A percentile compares a stretch with the other conserved stretches of the same genome.
Conservation (phyloP, 2,888 invertebrate species). For the Cantharis nigra region DNA sequence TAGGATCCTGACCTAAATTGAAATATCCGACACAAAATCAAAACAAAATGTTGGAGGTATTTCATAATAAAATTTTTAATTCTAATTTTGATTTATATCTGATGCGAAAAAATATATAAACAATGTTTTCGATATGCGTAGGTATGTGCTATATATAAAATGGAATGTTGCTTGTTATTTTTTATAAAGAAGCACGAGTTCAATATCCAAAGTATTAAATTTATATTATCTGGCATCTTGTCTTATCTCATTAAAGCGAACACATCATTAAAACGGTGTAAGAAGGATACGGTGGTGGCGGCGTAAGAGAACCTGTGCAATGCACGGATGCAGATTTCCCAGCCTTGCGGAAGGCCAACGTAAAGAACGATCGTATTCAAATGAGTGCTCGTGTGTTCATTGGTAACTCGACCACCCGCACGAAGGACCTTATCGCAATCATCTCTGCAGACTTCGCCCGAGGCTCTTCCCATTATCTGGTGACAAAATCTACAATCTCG, state of each 20-base stretch:
- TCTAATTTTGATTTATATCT: neutral
- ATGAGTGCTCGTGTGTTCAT: constrained; percentile 53
- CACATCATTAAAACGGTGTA: constrained; percentile 52
- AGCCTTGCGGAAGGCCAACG: constrained; percentile 35
- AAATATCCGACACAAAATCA: neutral
- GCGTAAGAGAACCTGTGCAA: constrained; percentile 29
- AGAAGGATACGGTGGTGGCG: constrained; percentile 37
- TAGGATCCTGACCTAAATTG: neutral
- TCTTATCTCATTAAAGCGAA: constrained; percentile 55
- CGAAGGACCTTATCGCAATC: constrained; percentile 49
- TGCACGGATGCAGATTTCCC: constrained; percentile 49
- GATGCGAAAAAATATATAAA: neutral
- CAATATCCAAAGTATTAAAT: constrained; percentile 49
- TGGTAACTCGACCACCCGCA: constrained; percentile 50
- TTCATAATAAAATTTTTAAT: neutral
- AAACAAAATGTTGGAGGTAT: neutral
- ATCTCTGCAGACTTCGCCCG: constrained; percentile 47
- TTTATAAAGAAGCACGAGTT: constrained; percentile 25
- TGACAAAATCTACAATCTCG: constrained; percentile 57
- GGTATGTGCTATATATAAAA: constrained; percentile 38
- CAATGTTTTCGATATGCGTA: constrained; percentile 5
- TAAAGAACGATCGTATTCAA: constrained; percentile 55
- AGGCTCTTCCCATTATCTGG: constrained; percentile 51
- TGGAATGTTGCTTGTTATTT: constrained; percentile 40
- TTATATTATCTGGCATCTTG: constrained; percentile 54